These are phyloP conservation scores for Ammodytes dubius DNA, from an alignment of 2,113 vertebrate species.

Conservation along the genomic window DNA sequence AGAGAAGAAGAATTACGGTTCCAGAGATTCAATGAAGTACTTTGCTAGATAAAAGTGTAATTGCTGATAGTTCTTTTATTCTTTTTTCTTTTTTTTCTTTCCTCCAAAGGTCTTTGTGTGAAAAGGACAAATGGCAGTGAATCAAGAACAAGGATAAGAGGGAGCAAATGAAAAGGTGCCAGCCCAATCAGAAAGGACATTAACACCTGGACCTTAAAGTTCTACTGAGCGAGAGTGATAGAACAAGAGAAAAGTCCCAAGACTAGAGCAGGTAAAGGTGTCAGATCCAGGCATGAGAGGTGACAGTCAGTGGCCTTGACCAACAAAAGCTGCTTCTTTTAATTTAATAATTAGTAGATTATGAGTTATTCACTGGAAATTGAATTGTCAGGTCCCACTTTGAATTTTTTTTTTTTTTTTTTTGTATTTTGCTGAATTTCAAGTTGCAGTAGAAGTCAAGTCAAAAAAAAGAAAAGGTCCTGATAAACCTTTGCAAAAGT, in stretches of 20 bases:
- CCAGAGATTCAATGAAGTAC: background rate
- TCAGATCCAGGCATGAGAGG: background rate
- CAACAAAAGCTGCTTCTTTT: slow-evolving; percentile 4
- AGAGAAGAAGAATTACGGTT: background rate
- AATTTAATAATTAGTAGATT: background rate
- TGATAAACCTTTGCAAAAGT: no score
- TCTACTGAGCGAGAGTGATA: background rate
- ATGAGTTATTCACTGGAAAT: background rate
- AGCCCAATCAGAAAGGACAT: background rate
- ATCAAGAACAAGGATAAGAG: background rate
- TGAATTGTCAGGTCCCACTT: background rate
- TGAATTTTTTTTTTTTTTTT: no score
- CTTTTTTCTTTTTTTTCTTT: background rate
- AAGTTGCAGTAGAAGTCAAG: no score
- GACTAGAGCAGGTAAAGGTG: background rate
- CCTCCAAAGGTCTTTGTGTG: background rate
- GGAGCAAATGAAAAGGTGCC: background rate
- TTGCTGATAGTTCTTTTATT: background rate
- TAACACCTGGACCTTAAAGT: background rate
- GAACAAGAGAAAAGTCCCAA: background rate
- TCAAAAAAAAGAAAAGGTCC: no score
- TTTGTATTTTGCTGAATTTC: no score
- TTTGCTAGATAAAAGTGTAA: background rate
- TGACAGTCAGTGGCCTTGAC: background rate
- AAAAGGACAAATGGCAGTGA: background rate